Base-by-base conservation (phyloP, 2,113 vertebrate species). In the Ceyx melanurus region DNA sequence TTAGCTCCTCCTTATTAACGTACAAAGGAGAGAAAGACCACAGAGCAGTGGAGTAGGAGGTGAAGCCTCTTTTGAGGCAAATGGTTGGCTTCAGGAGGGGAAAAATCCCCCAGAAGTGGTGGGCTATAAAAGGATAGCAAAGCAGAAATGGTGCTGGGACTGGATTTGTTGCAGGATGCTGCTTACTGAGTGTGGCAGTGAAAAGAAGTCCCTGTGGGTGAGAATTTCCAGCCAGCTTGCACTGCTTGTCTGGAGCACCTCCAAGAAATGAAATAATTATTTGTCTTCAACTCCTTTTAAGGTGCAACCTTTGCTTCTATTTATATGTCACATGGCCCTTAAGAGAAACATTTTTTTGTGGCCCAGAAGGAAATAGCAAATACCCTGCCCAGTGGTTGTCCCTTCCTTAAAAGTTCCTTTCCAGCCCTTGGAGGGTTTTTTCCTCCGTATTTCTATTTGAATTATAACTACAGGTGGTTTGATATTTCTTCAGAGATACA, bases 381-480 rank as follows among this genome's bases (percentile, higher is more conserved):
- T 6, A 25, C 3, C 57, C 19, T 28, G 15, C 28, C 6, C 35
- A 5, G 7, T 0, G 46, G 12, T 6, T 29, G 42, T 60, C 67
- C 26, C 26, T 50, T 22, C 2, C 5, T 0, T 48, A 5, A 31
- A 31, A 6, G 73, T 33, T 31, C 7, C 50, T 42, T 26, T 42
- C 5, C 58, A 65, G 50, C 82, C 73, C 21, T 45, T 2, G 1
- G 1, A 42, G 37, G 70, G 46, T 46, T 50, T 13, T 75, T 19
- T 35, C 8, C 43, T 71, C 58, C 45, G 0, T 19, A 11, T 75
- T 71, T 71, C 61, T 33, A 10, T 33, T 46, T 15, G 23, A 0
- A 10, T 31, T 5, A 23, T 4, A 3, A 5, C 21, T 40, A 9
- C 12, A 29, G 0, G 25, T 48, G 8, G 23, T 72, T 10, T 8